phyloP scores from a whole-genome alignment of 2,797 vertebrate genomes.

The Chaunax sp. region DNA sequence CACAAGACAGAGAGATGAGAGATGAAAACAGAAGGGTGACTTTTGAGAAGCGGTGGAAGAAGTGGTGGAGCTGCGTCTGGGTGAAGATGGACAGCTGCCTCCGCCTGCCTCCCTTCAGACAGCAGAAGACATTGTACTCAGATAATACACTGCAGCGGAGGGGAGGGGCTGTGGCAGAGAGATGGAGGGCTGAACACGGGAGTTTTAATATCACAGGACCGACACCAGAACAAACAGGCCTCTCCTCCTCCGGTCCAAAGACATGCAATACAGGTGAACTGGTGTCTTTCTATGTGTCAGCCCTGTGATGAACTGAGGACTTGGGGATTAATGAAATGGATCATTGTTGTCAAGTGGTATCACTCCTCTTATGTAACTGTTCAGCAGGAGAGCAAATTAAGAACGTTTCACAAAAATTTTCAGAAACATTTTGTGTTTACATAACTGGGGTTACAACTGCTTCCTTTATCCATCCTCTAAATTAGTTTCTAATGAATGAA shows the following conservation, averaged over 20 bases:
- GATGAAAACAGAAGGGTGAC: slow-evolving; percentile 17
- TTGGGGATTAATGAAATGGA: too few species aligned
- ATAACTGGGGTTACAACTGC: too few species aligned
- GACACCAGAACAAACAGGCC: slow-evolving; percentile 15
- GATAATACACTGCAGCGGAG: slow-evolving; percentile 39
- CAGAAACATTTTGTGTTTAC: neutral
- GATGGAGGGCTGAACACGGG: slow-evolving; percentile 19
- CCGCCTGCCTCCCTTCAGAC: slow-evolving; percentile 66
- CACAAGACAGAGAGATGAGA: slow-evolving; percentile 35
- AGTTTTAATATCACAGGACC: slow-evolving; percentile 34
- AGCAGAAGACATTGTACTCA: slow-evolving; percentile 73
- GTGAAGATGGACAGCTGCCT: slow-evolving; percentile 51
- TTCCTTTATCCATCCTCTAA: neutral
- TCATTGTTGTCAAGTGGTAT: too few species aligned
- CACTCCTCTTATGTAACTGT: neutral
- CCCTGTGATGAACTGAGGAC: too few species aligned
- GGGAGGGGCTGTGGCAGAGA: slow-evolving; percentile 17
- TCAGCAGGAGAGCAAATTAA: neutral
- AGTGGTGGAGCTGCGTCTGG: slow-evolving; percentile 34
- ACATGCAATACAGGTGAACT: too few species aligned
- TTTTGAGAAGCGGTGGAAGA: slow-evolving; percentile 21
- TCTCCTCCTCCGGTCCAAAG: too few species aligned
- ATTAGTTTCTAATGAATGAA: neutral
- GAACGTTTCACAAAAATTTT: neutral
- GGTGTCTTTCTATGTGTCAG: too few species aligned